These are phyloP conservation scores for Harpagoxenus sublaevis DNA, from an alignment of 2,888 invertebrate species.

Conservation along the genomic window DNA sequence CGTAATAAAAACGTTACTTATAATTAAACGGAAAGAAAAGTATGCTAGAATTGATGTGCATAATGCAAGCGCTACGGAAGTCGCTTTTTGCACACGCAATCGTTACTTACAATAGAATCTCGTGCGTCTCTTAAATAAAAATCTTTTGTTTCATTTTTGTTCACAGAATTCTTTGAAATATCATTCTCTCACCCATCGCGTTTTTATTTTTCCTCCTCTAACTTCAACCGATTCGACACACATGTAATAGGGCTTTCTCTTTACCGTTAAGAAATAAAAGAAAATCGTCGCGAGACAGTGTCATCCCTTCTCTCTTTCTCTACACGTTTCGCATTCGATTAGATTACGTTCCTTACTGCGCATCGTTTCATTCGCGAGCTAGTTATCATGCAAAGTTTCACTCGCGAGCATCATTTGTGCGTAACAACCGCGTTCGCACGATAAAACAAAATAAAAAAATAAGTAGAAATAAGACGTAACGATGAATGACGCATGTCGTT, in stretches of 20 bases:
- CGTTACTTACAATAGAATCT: background rate
- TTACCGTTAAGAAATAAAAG: background rate
- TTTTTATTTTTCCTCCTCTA: background rate
- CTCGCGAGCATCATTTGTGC: background rate
- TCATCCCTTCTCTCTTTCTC: background rate
- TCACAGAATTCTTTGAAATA: background rate
- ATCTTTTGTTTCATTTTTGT: background rate
- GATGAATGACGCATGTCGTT: slow-evolving; percentile 2
- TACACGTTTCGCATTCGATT: no score
- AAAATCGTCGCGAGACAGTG: background rate
- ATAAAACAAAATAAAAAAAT: background rate
- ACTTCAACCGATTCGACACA: background rate
- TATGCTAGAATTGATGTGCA: background rate
- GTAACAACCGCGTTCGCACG: background rate
- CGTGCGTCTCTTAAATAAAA: background rate
- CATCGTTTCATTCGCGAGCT: background rate
- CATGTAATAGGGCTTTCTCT: background rate
- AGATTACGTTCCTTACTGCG: slow-evolving; percentile 9
- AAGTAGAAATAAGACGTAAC: background rate
- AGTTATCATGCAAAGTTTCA: background rate
- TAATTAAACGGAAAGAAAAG: background rate
- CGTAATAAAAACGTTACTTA: background rate
- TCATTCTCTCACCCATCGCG: background rate
- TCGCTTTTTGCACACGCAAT: background rate
- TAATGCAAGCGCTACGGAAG: background rate